These are phyloP conservation scores for Spondyliosoma cantharus DNA, from an alignment of 2,797 vertebrate genomes.

Conservation along the genomic window DNA sequence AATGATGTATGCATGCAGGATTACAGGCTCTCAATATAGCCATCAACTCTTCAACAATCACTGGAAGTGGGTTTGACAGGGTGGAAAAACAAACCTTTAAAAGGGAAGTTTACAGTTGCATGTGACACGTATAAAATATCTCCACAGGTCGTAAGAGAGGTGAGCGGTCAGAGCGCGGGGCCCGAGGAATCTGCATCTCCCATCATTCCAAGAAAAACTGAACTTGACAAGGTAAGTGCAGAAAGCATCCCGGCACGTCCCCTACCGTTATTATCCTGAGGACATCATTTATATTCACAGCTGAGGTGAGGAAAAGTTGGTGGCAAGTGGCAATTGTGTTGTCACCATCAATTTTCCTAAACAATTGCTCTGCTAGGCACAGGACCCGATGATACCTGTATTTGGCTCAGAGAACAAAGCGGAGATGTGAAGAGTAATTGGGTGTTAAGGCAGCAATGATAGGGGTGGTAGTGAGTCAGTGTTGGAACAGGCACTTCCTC, in stretches of 20 bases:
- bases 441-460: conserved; percentile 55
- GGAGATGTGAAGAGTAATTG: conserved; percentile 37
- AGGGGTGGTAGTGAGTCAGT: conserved; percentile 43
- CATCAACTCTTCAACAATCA: background rate
- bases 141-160: conserved; percentile 91
- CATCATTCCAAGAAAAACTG: conserved; percentile 86
- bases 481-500: conserved; percentile 27
- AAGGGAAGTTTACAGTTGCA: background rate
- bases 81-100: conserved; percentile 3
- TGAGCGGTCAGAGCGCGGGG: conserved; percentile 80
- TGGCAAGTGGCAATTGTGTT: conserved; percentile 64
- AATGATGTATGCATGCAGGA: background rate
- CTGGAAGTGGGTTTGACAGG: conserved; percentile 1
- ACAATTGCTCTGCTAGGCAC: conserved; percentile 39
- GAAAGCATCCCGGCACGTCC: background rate
- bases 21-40: background rate
- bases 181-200: conserved; percentile 88
- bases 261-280: background rate
- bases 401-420: conserved; percentile 51
- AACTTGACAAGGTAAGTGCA: conserved; percentile 91
- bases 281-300: conserved; percentile 38
- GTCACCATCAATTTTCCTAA: conserved; percentile 66
- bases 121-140: conserved; percentile 22
- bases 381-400: background rate
- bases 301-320: conserved; percentile 55